Evolutionary conservation across 2,888 invertebrate species (phyloP).

Genomic region (Lacanobia wlatinum): DNA sequence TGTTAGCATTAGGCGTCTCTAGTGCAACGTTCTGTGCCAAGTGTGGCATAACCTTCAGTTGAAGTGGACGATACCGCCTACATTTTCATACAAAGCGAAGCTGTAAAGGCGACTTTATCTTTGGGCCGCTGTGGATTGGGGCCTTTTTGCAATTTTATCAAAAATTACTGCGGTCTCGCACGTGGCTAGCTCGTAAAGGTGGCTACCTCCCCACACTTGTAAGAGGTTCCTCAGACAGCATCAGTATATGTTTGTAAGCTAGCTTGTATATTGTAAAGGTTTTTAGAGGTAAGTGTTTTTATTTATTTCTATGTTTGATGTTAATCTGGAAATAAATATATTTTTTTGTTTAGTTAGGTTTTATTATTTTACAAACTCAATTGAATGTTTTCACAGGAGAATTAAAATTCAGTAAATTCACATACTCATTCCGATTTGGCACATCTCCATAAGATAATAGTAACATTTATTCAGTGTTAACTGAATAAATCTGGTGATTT

Average conservation of each 20-base stretch:
- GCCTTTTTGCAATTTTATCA: slow-evolving; percentile 78
- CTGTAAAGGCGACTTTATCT: background rate
- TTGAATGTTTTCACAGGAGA: background rate
- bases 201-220: slow-evolving; percentile 67
- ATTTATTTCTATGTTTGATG: background rate
- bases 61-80: no score
- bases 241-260: slow-evolving; percentile 5
- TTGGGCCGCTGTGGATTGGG: background rate
- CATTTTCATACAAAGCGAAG: background rate
- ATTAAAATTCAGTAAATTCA: slow-evolving; percentile 12
- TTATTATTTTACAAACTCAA: background rate
- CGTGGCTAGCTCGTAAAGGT: slow-evolving; percentile 82
- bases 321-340: no score
- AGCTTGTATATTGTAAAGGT: background rate
- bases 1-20: no score
- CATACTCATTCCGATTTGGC: slow-evolving; percentile 17
- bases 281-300: background rate
- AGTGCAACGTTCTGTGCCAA: no score
- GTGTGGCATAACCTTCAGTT: no score
- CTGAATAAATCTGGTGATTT: background rate
- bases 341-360: background rate
- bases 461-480: slow-evolving; percentile 4
- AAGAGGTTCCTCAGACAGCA: slow-evolving; percentile 17
- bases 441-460: slow-evolving; percentile 19
- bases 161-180: slow-evolving; percentile 79